Conservation (phyloP, 2,888 invertebrate species). For the Tubulanus polymorphus region DNA sequence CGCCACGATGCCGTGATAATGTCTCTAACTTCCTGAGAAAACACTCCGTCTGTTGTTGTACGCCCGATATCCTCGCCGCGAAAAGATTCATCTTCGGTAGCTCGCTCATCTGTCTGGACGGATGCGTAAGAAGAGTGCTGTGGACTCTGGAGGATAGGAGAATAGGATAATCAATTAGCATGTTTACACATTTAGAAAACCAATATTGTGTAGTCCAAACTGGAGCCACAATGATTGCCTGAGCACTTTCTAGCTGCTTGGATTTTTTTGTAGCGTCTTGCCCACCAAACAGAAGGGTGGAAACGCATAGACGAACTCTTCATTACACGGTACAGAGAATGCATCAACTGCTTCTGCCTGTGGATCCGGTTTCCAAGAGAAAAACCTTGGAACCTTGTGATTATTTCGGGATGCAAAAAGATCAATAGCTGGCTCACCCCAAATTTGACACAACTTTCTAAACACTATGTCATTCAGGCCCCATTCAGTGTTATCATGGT, state of each 20-base stretch:
- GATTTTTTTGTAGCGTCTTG: constrained; percentile 3
- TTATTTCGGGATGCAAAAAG: constrained; percentile 13
- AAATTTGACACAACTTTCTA: not conserved
- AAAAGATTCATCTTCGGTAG: constrained; percentile 2
- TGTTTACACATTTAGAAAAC: not conserved
- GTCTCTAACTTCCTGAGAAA: constrained; percentile 1
- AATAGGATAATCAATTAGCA: not conserved
- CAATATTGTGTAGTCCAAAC: constrained; percentile 11
- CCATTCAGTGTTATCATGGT: constrained; percentile 9
- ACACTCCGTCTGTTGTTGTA: not conserved
- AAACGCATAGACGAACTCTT: constrained; percentile 1
- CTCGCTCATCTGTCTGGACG: too few relatives aligned
- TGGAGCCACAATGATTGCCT: constrained; percentile 8
- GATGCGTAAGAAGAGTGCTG: too few relatives aligned
- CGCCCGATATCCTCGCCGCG: not conserved
- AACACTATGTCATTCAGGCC: constrained; percentile 2
- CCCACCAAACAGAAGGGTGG: constrained; percentile 12
- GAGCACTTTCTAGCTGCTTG: not conserved
- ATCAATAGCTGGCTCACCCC: constrained; percentile 7
- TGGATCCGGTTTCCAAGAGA: constrained; percentile 11
- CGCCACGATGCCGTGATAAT: constrained; percentile 9
- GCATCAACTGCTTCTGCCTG: constrained; percentile 6
- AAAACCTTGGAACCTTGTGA: constrained; percentile 6
- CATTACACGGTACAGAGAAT: constrained; percentile 5
- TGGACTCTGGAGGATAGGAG: not conserved